Percentiles rank a stretch among this genome's conserved stretches.
phyloP scores from a whole-genome alignment of 2,113 vertebrate genomes.

The Tichodroma muraria region DNA sequence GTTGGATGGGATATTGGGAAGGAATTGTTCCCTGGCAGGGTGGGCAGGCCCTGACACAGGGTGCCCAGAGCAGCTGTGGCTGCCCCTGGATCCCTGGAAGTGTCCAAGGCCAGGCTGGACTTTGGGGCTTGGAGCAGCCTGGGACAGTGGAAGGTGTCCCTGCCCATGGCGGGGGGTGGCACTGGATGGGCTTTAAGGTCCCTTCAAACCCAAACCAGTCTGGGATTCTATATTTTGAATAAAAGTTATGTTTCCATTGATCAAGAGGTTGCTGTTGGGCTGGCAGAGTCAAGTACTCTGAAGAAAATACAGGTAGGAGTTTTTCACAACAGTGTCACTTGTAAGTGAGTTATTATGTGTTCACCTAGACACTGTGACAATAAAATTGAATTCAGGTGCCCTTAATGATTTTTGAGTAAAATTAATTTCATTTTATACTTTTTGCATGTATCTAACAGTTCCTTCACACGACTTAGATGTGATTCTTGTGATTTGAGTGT shows the following conservation, averaged over 20 bases:
- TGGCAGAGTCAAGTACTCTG: background rate
- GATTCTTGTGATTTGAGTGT: background rate
- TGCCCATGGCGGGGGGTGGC: background rate
- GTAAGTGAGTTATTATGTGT: background rate
- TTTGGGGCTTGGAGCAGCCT: background rate
- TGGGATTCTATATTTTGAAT: background rate
- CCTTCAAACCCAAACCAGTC: rapidly evolving
- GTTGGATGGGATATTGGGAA: rapidly evolving
- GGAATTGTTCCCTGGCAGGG: background rate
- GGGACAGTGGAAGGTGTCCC: background rate
- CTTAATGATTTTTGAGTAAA: background rate
- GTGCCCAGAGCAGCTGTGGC: background rate
- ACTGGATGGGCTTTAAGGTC: rapidly evolving
- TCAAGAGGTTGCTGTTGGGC: background rate
- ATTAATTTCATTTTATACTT: background rate
- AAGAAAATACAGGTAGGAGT: background rate
- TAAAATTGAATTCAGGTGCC: background rate
- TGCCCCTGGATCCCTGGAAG: background rate
- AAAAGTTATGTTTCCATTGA: background rate
- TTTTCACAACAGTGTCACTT: background rate
- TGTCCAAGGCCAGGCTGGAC: background rate
- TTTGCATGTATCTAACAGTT: background rate
- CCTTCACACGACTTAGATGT: background rate
- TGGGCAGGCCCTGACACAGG: background rate
- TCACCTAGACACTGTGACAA: background rate